Evolutionary conservation across 2,888 invertebrate genomes (phyloP).

Genomic region (Drosophila formosana): DNA sequence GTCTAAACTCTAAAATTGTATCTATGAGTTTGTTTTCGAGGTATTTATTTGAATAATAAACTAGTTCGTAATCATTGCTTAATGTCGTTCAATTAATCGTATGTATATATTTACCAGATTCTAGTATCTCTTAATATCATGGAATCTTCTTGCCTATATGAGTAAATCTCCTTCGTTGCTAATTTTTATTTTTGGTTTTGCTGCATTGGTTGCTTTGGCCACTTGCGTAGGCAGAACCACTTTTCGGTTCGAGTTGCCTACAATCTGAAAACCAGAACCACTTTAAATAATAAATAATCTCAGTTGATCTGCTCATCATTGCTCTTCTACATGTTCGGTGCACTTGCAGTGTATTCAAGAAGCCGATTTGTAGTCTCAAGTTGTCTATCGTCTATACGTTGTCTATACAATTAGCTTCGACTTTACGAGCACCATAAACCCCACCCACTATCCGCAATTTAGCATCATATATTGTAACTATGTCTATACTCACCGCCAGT

Average conservation of each 20-base stretch:
- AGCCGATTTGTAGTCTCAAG: conserved; percentile 1
- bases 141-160: no score
- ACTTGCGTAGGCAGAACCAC: background rate
- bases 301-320: background rate
- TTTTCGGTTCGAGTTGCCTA: background rate
- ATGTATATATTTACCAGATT: no score
- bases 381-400: conserved; percentile 9
- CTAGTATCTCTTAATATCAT: no score
- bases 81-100: no score
- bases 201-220: no score
- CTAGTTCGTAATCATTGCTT: no score
- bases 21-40: no score
- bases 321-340: conserved; percentile 2
- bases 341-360: conserved; percentile 4
- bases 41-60: no score
- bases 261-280: background rate
- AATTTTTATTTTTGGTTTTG: no score
- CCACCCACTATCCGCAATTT: conserved; percentile 15
- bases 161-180: background rate
- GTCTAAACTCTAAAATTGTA: no score
- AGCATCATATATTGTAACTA: background rate
- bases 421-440: conserved; percentile 45
- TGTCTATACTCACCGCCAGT: conserved; percentile 84
- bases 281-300: background rate
- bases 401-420: conserved; percentile 16